A percentile compares a stretch with the other conserved stretches of the same genome.
Conservation (phyloP, 2,888 invertebrate genomes). For the Junonia oenone region DNA sequence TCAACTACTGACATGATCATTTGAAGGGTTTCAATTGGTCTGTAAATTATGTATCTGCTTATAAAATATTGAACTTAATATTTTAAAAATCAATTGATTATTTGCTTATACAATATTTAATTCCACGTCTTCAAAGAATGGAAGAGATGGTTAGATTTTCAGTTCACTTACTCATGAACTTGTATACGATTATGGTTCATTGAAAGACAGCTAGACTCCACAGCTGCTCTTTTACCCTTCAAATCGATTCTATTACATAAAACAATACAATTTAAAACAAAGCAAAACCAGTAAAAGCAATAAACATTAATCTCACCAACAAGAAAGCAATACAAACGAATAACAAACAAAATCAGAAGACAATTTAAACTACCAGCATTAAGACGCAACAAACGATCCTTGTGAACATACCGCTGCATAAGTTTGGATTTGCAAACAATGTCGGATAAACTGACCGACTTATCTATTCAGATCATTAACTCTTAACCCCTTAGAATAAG, state of each 20-base stretch:
- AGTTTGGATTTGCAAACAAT: constrained; percentile 67
- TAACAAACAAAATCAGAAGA: constrained; percentile 46
- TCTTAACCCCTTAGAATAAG: constrained; percentile 19
- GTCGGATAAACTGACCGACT: constrained; percentile 47
- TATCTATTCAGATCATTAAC: constrained; percentile 23
- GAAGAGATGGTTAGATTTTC: no score
- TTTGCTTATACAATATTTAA: no score
- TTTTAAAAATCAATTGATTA: no score
- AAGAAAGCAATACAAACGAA: constrained; percentile 22
- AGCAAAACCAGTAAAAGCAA: constrained; percentile 2
- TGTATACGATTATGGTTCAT: no score
- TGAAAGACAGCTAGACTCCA: no score
- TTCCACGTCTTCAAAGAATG: no score
- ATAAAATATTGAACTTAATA: no score
- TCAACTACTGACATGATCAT: no score
- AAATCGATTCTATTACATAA: background rate
- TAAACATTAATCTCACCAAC: constrained; percentile 8
- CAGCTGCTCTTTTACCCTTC: no score
- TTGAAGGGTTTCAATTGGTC: no score
- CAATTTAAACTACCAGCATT: constrained; percentile 61
- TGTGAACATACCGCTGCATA: constrained; percentile 66
- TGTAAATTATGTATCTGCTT: no score
- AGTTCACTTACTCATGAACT: no score
- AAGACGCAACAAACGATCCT: constrained; percentile 62
- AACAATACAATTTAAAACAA: background rate